These are phyloP conservation scores for Coecobrya sp. DNA, from an alignment of 2,888 invertebrate genomes.

Conservation along the genomic window DNA sequence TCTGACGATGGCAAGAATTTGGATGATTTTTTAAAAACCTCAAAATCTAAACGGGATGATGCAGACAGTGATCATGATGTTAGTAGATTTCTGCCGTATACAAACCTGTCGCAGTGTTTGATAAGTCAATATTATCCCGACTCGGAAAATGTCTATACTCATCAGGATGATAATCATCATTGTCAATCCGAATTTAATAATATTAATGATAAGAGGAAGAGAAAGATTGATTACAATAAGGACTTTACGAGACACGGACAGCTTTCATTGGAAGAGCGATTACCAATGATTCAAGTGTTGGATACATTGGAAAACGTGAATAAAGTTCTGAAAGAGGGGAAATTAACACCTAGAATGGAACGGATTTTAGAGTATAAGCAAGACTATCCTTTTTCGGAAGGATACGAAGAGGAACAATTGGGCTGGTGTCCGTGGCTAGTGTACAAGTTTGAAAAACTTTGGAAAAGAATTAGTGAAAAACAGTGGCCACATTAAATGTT, in stretches of 20 bases:
- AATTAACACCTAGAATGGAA: conserved; percentile 64
- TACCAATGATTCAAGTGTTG: conserved; percentile 50
- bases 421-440: conserved; percentile 64
- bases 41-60: neutral
- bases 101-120: neutral
- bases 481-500: conserved; percentile 66
- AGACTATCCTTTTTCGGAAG: conserved; percentile 58
- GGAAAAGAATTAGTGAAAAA: neutral
- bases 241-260: neutral
- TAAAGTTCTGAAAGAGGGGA: conserved; percentile 54
- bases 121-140: conserved; percentile 10
- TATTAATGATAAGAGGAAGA: neutral
- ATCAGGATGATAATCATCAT: neutral
- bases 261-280: conserved; percentile 7
- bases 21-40: neutral
- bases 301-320: conserved; percentile 55
- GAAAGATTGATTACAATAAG: neutral
- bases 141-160: neutral
- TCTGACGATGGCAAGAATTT: conserved; percentile 41
- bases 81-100: neutral
- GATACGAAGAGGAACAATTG: conserved; percentile 37
- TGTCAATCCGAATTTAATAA: neutral
- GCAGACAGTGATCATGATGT: neutral
- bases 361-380: conserved; percentile 67
- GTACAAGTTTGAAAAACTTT: conserved; percentile 22